Conservation (phyloP, 2,797 vertebrate species). For the Micromesistius poutassou region DNA sequence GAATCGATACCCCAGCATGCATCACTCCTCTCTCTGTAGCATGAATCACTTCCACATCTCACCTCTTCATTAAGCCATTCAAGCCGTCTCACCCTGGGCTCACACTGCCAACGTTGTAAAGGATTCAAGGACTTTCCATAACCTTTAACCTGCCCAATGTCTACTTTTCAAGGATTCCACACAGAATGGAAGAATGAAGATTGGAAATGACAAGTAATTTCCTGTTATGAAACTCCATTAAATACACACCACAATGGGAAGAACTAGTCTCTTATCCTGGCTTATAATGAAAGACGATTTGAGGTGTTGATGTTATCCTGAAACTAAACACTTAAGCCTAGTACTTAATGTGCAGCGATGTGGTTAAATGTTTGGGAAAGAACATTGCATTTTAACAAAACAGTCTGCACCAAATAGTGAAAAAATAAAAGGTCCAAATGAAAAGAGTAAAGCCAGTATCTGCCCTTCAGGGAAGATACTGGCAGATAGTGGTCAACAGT, state of each 20-base stretch:
- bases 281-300: background rate
- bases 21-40: constrained; percentile 27
- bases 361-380: too few relatives aligned
- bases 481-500: too few relatives aligned
- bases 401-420: too few relatives aligned
- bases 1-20: constrained; percentile 51
- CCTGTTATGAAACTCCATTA: background rate
- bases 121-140: background rate
- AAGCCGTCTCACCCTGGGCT: constrained; percentile 23
- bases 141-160: background rate
- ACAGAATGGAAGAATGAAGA: background rate
- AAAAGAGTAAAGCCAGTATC: too few relatives aligned
- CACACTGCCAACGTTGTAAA: background rate
- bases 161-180: background rate
- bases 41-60: constrained; percentile 32
- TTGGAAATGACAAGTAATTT: background rate
- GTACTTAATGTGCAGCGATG: too few relatives aligned
- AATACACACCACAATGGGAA: background rate
- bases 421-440: too few relatives aligned
- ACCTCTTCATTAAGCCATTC: constrained; percentile 33
- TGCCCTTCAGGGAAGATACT: too few relatives aligned
- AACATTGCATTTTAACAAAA: too few relatives aligned
- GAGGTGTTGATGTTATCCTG: background rate
- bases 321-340: background rate
- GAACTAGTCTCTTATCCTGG: too few relatives aligned